Evolutionary conservation across 1,140 invertebrate species (phyloP).

Genomic region (Drosophila pseudoananassae): DNA sequence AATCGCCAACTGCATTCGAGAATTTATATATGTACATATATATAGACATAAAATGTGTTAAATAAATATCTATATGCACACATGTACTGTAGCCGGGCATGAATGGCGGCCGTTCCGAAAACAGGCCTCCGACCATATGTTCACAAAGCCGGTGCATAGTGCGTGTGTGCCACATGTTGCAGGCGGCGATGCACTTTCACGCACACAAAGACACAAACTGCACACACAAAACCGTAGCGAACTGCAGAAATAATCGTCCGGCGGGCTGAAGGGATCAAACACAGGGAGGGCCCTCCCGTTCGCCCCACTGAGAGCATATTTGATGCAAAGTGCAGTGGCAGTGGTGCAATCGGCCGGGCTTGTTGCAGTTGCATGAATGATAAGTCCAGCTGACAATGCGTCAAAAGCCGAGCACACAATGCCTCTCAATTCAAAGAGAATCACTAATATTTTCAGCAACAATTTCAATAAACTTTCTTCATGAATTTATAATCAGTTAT

Average conservation of each 20-base stretch:
- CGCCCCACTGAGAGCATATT: slow-evolving; percentile 46
- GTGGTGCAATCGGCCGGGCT: slow-evolving; percentile 7
- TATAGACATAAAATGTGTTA: slow-evolving; percentile 77
- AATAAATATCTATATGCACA: slow-evolving; percentile 67
- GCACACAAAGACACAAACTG: slow-evolving; percentile 54
- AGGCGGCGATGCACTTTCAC: slow-evolving; percentile 42
- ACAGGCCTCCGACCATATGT: slow-evolving; percentile 52
- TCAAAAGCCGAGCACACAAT: slow-evolving; percentile 14
- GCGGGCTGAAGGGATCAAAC: background rate
- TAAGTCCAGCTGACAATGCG: slow-evolving; percentile 31
- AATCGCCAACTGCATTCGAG: slow-evolving; percentile 19
- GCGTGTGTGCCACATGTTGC: slow-evolving; percentile 79
- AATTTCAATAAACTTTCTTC: slow-evolving; percentile 3
- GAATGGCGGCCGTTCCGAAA: slow-evolving; percentile 38
- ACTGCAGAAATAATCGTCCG: slow-evolving; percentile 36
- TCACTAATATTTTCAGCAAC: slow-evolving; percentile 22
- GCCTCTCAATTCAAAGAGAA: slow-evolving; percentile 27
- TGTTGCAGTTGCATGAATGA: slow-evolving; percentile 36
- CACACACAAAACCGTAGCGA: slow-evolving; percentile 48
- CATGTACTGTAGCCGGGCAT: slow-evolving; percentile 25
- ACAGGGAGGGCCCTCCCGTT: background rate
- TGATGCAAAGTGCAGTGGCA: slow-evolving; percentile 35
- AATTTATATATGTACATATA: slow-evolving; percentile 49
- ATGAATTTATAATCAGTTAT: background rate
- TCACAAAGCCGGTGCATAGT: slow-evolving; percentile 71